A percentile compares a stretch with the other conserved stretches of the same genome.
These are phyloP conservation scores for Oostethus manadensis DNA, from an alignment of 2,113 vertebrate species.

Conservation along the genomic window DNA sequence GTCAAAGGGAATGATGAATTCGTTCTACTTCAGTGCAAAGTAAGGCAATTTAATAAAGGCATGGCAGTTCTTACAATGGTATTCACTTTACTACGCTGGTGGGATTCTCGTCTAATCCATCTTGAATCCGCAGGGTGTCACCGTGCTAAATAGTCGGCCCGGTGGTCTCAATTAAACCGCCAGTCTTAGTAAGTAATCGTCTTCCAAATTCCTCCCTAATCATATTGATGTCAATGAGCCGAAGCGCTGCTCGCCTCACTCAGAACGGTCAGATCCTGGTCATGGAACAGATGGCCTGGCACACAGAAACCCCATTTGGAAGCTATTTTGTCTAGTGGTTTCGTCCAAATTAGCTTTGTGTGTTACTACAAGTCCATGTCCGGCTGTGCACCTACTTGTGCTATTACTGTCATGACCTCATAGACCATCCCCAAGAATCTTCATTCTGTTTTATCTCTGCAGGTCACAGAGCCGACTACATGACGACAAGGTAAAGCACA, in stretches of 20 bases:
- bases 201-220: conserved; percentile 25
- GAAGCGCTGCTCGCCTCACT: conserved; percentile 25
- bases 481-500: conserved; percentile 91
- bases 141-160: conserved; percentile 15
- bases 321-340: conserved; percentile 21
- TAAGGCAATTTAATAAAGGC: conserved; percentile 20
- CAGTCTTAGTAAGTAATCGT: conserved; percentile 24
- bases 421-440: conserved; percentile 19
- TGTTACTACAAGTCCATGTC: conserved; percentile 5
- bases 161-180: conserved; percentile 47
- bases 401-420: not conserved
- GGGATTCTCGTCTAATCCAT: conserved; percentile 35
- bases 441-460: conserved; percentile 41
- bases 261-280: conserved; percentile 31
- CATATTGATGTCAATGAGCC: conserved; percentile 28
- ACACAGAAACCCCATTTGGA: conserved; percentile 24
- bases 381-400: conserved; percentile 7
- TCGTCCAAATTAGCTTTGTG: conserved; percentile 11
- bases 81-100: conserved; percentile 36
- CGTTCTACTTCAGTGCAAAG: conserved; percentile 44
- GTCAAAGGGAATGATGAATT: conserved; percentile 30
- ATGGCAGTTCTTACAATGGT: conserved; percentile 9
- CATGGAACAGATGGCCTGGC: conserved; percentile 16
- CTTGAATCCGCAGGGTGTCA: not conserved
- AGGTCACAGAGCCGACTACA: conserved; percentile 95